These are phyloP conservation scores for Daboia siamensis DNA, from an alignment of 2,113 vertebrate species.

Conservation along the genomic window DNA sequence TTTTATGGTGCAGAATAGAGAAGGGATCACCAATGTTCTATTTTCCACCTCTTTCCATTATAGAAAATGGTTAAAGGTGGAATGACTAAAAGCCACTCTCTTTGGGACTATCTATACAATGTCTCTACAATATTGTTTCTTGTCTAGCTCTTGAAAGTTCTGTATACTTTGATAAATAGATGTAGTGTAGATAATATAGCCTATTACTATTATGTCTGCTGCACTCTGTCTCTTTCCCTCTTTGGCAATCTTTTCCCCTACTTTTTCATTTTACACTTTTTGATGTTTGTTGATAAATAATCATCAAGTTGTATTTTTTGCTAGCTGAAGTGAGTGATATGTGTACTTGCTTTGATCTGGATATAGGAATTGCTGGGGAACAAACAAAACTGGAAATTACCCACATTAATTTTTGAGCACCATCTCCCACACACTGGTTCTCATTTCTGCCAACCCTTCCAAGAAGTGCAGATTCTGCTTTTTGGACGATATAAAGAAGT, in stretches of 20 bases:
- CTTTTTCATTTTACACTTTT: background rate
- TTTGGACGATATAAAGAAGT: background rate
- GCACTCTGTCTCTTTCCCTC: background rate
- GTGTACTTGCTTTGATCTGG: background rate
- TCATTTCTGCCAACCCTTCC: background rate
- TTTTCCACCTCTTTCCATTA: background rate
- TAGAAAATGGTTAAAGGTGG: background rate
- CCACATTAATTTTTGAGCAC: background rate
- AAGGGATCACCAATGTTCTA: background rate
- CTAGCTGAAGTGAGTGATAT: background rate
- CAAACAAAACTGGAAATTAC: background rate
- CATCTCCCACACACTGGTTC: background rate
- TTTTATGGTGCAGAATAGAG: background rate
- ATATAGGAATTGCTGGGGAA: background rate
- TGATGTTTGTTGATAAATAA: background rate
- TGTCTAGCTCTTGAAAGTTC: background rate
- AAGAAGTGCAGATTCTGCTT: background rate
- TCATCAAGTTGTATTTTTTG: background rate
- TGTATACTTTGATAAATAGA: background rate
- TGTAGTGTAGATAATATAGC: background rate
- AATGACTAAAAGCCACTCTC: background rate
- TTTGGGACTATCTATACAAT: background rate
- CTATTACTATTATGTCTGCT: background rate
- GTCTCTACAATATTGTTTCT: background rate
- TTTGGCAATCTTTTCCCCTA: background rate